phyloP scores from a whole-genome alignment of 1,140 invertebrate species.

The Oppia nitens region DNA sequence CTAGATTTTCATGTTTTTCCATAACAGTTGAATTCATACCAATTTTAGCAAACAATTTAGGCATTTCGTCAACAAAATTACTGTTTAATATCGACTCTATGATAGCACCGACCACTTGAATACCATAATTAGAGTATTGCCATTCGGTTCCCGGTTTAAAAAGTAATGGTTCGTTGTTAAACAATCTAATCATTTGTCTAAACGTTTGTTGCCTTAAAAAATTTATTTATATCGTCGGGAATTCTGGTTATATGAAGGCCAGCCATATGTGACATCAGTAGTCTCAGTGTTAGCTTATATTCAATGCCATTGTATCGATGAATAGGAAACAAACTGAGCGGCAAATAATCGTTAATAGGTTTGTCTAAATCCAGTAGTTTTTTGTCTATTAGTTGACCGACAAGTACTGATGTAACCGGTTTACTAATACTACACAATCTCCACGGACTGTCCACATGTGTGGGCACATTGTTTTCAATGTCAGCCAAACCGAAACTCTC shows the following conservation, averaged over 20 bases:
- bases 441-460: background rate
- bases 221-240: background rate
- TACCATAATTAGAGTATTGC: constrained; percentile 8
- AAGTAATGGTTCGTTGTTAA: constrained; percentile 9
- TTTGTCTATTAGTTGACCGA: background rate
- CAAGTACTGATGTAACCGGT: background rate
- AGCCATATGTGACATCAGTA: background rate
- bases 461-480: background rate
- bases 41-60: background rate
- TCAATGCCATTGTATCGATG: background rate
- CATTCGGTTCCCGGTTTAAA: constrained; percentile 4
- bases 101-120: constrained; percentile 4
- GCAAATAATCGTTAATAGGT: background rate
- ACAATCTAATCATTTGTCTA: background rate
- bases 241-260: background rate
- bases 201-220: background rate
- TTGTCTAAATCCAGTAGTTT: background rate
- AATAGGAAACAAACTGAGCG: background rate
- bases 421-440: background rate
- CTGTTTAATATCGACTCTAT: background rate
- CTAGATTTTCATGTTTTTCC: background rate
- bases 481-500: background rate
- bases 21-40: background rate
- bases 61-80: background rate
- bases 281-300: background rate